Percentiles rank a stretch among this genome's conserved stretches.
Conservation (phyloP, 1,140 invertebrate genomes). For the Pseudachorutes palmiensis region DNA sequence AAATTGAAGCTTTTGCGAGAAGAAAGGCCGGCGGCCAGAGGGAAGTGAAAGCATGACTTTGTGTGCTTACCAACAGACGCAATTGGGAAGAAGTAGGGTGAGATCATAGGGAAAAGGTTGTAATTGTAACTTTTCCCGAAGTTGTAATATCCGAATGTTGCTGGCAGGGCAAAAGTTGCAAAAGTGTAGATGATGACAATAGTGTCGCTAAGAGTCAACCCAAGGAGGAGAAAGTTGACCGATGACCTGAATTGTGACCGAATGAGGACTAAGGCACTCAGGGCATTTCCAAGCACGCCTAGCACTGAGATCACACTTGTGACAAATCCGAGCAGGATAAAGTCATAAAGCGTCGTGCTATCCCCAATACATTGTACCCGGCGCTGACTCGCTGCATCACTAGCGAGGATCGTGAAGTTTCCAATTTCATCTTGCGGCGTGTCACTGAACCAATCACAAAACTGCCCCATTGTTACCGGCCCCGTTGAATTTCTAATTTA, state of each 20-base stretch:
- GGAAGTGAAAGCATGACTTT: background rate
- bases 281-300: slow-evolving; percentile 77
- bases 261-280: slow-evolving; percentile 83
- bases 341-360: background rate
- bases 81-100: slow-evolving; percentile 11
- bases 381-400: background rate
- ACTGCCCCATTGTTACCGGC: background rate
- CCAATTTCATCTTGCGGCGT: background rate
- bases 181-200: slow-evolving; percentile 75
- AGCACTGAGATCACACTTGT: slow-evolving; percentile 69
- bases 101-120: slow-evolving; percentile 5
- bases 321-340: slow-evolving; percentile 53
- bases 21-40: no score
- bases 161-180: slow-evolving; percentile 73
- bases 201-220: slow-evolving; percentile 80
- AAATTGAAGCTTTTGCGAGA: no score
- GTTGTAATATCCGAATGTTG: slow-evolving; percentile 67
- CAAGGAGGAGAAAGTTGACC: slow-evolving; percentile 83
- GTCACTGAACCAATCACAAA: slow-evolving; percentile 7
- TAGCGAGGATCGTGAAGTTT: background rate
- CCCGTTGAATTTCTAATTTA: no score
- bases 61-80: slow-evolving; percentile 5
- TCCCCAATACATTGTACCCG: background rate
- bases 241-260: slow-evolving; percentile 86
- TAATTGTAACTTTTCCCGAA: slow-evolving; percentile 8